Percentiles rank a stretch among this genome's conserved stretches.
These are phyloP conservation scores for Romanogobio albipinnatus DNA, from an alignment of 2,113 vertebrate genomes.

Conservation along the genomic window DNA sequence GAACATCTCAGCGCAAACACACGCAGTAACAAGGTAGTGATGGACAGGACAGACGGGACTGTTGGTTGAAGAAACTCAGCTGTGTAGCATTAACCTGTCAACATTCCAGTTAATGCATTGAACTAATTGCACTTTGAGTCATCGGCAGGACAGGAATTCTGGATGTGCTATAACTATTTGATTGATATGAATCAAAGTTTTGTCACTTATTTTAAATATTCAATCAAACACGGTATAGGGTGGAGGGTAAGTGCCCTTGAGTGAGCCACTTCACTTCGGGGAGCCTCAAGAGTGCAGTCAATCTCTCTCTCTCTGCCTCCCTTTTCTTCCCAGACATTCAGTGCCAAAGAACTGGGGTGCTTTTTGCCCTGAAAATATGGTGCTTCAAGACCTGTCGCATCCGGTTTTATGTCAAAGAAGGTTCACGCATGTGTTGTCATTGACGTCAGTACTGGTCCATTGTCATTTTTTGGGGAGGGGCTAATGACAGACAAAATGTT, in stretches of 20 bases:
- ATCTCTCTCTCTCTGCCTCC: neutral
- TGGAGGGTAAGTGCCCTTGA: neutral
- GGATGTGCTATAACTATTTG: neutral
- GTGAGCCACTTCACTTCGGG: slow-evolving; percentile 2
- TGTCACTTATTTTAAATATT: slow-evolving; percentile 9
- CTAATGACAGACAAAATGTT: neutral
- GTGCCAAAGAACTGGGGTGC: neutral
- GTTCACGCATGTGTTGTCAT: neutral
- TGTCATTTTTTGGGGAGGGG: neutral
- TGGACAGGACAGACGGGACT: slow-evolving; percentile 21
- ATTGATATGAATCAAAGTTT: slow-evolving; percentile 3
- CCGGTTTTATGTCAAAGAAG: neutral
- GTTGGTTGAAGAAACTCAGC: slow-evolving; percentile 1
- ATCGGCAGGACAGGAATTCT: neutral
- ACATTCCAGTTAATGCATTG: slow-evolving; percentile 15
- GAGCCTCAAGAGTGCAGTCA: slow-evolving; percentile 6
- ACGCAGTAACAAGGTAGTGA: slow-evolving; percentile 5
- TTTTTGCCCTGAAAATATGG: neutral
- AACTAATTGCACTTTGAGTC: slow-evolving; percentile 14
- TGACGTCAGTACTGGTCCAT: neutral
- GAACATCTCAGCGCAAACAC: neutral
- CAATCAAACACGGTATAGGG: neutral
- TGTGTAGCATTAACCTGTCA: slow-evolving; percentile 22
- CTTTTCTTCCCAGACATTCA: neutral
- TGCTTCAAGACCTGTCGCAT: neutral